Evolutionary conservation across 2,888 invertebrate genomes (phyloP).

Genomic region (Drepanosiphum platanoidis): DNA sequence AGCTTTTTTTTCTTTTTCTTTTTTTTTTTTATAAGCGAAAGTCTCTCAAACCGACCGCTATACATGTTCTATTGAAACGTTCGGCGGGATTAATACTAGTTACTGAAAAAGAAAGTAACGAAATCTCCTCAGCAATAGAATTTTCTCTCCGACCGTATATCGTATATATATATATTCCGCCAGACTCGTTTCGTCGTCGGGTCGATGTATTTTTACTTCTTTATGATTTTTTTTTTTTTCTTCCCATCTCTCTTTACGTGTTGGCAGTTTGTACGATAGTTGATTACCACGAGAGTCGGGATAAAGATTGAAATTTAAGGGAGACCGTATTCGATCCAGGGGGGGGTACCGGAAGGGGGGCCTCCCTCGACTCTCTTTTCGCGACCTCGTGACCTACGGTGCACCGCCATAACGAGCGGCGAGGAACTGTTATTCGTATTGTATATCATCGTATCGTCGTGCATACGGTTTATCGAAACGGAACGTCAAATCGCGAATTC

Average conservation of each 20-base stretch:
- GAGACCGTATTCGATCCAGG: no score
- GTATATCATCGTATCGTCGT: no score
- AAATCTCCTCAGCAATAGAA: background rate
- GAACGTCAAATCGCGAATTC: no score
- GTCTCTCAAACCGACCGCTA: background rate
- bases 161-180: no score
- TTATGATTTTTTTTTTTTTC: background rate
- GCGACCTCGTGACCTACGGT: no score
- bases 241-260: background rate
- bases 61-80: slow-evolving; percentile 8
- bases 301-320: no score
- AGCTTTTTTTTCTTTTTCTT: background rate
- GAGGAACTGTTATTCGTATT: no score
- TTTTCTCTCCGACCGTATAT: background rate
- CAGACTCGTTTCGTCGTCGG: background rate
- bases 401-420: no score
- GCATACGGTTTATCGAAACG: no score
- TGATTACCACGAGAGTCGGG: no score
- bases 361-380: no score
- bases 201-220: background rate
- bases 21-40: background rate
- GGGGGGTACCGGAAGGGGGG: no score
- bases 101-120: slow-evolving; percentile 5
- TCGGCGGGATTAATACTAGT: background rate
- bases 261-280: background rate